These are phyloP conservation scores for Carcharodon carcharias DNA, from an alignment of 2,797 vertebrate species.

Conservation along the genomic window DNA sequence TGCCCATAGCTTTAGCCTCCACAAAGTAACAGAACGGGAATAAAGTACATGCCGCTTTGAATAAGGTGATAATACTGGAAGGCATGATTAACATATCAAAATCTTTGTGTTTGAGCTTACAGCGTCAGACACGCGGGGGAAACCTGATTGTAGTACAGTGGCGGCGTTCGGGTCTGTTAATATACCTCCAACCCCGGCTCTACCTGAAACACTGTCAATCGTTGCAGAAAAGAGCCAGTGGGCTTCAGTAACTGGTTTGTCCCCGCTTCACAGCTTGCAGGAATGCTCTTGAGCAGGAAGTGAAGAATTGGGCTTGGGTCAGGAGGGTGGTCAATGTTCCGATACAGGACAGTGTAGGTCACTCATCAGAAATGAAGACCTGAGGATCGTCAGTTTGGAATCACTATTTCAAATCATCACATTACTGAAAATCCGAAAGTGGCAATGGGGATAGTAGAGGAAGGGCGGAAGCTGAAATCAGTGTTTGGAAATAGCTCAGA, in stretches of 20 bases:
- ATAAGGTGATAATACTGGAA: background rate
- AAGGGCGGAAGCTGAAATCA: background rate
- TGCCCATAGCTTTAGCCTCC: background rate
- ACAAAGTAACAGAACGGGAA: background rate
- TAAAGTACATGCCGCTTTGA: background rate
- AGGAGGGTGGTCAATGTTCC: background rate
- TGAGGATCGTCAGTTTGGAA: background rate
- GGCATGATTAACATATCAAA: background rate
- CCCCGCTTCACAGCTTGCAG: background rate
- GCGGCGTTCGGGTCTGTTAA: background rate
- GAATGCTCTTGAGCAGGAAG: background rate
- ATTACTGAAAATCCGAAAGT: background rate
- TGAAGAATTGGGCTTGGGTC: background rate
- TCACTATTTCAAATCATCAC: background rate
- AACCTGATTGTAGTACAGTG: background rate
- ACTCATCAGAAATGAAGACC: background rate
- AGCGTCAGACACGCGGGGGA: background rate
- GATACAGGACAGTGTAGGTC: background rate
- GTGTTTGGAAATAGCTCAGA: background rate
- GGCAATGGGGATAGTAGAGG: background rate
- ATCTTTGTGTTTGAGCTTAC: background rate
- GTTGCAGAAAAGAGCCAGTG: background rate
- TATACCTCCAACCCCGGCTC: background rate
- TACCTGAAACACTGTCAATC: background rate
- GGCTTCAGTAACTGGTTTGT: too few relatives aligned